Evolutionary conservation across 1,140 invertebrate genomes (phyloP).

Genomic region (Dendrolimus punctatus): DNA sequence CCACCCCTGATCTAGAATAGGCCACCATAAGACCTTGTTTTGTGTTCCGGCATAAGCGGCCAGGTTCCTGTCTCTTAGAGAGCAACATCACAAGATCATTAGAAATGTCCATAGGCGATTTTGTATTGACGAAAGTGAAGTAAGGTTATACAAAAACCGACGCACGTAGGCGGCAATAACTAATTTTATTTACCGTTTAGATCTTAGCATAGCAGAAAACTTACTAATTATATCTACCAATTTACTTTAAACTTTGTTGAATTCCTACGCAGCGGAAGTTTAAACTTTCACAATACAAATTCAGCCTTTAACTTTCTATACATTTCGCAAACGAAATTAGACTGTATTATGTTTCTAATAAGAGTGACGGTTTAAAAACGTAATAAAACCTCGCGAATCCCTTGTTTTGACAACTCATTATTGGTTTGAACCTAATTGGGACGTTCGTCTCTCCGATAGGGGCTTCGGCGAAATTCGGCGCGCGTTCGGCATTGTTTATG

Average conservation of each 20-base stretch:
- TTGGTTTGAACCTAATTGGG: constrained; percentile 55
- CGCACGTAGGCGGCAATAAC: too few species aligned
- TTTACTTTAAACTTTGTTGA: neutral
- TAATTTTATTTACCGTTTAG: too few species aligned
- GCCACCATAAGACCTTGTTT: too few species aligned
- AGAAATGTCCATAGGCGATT: too few species aligned
- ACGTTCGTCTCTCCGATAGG: constrained; percentile 33
- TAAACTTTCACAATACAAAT: constrained; percentile 63
- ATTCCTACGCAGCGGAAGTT: constrained; percentile 38
- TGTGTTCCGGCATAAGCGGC: too few species aligned
- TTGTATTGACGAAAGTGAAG: too few species aligned
- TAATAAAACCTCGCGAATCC: constrained; percentile 17
- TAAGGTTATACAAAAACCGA: too few species aligned
- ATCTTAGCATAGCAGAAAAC: too few species aligned
- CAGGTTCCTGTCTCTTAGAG: too few species aligned
- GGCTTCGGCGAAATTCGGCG: constrained; percentile 29
- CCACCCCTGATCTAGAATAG: too few species aligned
- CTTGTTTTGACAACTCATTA: constrained; percentile 67
- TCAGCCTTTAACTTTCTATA: constrained; percentile 45
- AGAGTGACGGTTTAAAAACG: constrained; percentile 4
- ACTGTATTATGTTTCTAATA: constrained; percentile 19
- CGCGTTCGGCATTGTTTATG: constrained; percentile 26
- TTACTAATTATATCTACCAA: too few species aligned
- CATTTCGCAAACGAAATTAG: constrained; percentile 16
- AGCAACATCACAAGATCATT: too few species aligned